Evolutionary conservation across 92 coral and sea anemone genomes (phyloP).

Genomic region (Scolanthus callimorphus): DNA sequence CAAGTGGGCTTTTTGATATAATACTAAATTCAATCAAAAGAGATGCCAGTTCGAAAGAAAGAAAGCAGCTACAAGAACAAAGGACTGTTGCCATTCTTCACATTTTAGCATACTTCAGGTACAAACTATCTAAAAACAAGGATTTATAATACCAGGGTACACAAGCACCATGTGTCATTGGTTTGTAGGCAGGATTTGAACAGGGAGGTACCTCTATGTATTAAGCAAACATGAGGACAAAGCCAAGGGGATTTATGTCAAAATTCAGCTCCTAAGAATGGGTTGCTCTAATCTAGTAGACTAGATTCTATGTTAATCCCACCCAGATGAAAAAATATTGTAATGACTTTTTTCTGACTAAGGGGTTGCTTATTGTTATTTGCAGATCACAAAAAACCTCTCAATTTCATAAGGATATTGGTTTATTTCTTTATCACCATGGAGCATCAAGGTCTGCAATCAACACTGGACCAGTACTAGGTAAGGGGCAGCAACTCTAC

Average conservation of each 20-base stretch:
- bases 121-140: constrained; percentile 1
- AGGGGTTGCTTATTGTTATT: not conserved
- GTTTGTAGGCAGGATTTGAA: too few species aligned
- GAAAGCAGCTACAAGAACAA: too few species aligned
- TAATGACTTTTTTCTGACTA: constrained; percentile 15
- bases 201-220: too few species aligned
- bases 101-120: constrained; percentile 29
- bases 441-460: constrained; percentile 53
- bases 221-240: too few species aligned
- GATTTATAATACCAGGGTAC: too few species aligned
- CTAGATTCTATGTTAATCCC: not conserved
- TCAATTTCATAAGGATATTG: constrained; percentile 20
- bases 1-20: constrained; percentile 14
- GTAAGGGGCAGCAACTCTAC: not conserved
- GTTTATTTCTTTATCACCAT: constrained; percentile 33
- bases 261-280: not conserved
- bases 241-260: too few species aligned
- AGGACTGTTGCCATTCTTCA: constrained; percentile 29
- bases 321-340: not conserved
- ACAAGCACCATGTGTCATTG: too few species aligned
- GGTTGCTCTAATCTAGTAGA: not conserved
- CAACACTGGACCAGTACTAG: constrained; percentile 36
- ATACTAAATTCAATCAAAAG: not conserved
- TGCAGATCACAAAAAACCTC: constrained; percentile 33
- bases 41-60: constrained; percentile 2